Conservation (phyloP, 2,888 invertebrate genomes). For the Cheilosia pagana region DNA sequence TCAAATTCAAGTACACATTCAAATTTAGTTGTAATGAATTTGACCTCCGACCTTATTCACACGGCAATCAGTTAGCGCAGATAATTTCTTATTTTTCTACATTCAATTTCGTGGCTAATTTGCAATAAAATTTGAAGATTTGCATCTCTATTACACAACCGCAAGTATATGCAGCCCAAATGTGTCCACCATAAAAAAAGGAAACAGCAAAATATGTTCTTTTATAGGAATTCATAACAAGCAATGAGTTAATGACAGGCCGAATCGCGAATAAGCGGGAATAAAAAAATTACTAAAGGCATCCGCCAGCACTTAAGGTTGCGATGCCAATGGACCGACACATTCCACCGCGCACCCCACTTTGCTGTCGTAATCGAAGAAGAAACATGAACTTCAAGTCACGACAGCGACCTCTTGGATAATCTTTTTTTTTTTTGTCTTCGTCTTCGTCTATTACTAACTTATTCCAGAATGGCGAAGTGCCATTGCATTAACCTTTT, state of each 20-base stretch:
- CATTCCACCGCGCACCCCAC: slow-evolving; percentile 14
- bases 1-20: not conserved
- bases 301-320: slow-evolving; percentile 56
- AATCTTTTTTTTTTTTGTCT: slow-evolving; percentile 45
- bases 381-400: slow-evolving; percentile 82
- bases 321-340: slow-evolving; percentile 47
- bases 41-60: slow-evolving; percentile 30
- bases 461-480: slow-evolving; percentile 43
- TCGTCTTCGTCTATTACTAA: not conserved
- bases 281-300: slow-evolving; percentile 29
- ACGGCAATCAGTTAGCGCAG: slow-evolving; percentile 30
- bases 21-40: not conserved
- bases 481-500: slow-evolving; percentile 66
- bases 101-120: not conserved
- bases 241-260: slow-evolving; percentile 56
- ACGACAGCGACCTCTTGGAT: slow-evolving; percentile 79
- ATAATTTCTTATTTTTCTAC: slow-evolving; percentile 13
- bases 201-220: not conserved
- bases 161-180: slow-evolving; percentile 1
- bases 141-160: slow-evolving; percentile 14
- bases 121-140: slow-evolving; percentile 30
- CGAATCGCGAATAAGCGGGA: slow-evolving; percentile 19
- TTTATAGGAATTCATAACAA: slow-evolving; percentile 40
- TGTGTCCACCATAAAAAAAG: slow-evolving; percentile 18
- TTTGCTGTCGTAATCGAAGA: slow-evolving; percentile 62